Evolutionary conservation across 1,140 invertebrate genomes (phyloP).

Genomic region (Argopecten irradians): DNA sequence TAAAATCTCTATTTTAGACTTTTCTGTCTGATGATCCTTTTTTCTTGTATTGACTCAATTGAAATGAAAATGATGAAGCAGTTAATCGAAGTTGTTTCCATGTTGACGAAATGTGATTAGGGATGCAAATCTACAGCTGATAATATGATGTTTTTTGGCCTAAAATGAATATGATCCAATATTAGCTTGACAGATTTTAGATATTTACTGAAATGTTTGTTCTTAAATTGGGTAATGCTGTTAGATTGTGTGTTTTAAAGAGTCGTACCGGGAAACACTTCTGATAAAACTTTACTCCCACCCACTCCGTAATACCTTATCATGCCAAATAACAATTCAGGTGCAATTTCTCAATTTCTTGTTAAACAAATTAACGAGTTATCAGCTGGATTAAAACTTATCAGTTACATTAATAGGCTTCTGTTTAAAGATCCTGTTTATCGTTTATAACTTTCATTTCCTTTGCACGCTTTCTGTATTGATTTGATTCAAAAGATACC

Average conservation of each 20-base stretch:
- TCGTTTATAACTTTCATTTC: background rate
- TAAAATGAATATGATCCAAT: background rate
- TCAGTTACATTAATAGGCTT: too few species aligned
- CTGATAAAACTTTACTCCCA: background rate
- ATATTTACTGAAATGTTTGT: background rate
- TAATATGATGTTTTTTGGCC: background rate
- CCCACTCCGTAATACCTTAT: background rate
- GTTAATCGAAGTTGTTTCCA: too few species aligned
- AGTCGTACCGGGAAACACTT: background rate
- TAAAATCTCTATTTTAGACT: background rate
- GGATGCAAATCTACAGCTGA: background rate
- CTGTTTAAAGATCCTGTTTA: background rate
- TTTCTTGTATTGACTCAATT: too few species aligned
- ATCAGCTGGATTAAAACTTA: background rate
- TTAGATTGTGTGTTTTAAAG: background rate
- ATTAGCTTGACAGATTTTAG: background rate
- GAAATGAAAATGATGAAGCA: too few species aligned
- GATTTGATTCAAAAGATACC: too few species aligned
- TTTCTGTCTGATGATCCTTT: background rate
- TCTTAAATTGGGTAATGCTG: background rate
- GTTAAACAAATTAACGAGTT: background rate
- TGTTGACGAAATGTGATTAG: background rate
- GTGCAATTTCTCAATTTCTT: background rate
- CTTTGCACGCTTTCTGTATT: background rate
- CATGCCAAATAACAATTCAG: background rate